These are phyloP conservation scores for Ailuropoda melanoleuca DNA, from an alignment of 2,113 vertebrate genomes.

Conservation along the genomic window DNA sequence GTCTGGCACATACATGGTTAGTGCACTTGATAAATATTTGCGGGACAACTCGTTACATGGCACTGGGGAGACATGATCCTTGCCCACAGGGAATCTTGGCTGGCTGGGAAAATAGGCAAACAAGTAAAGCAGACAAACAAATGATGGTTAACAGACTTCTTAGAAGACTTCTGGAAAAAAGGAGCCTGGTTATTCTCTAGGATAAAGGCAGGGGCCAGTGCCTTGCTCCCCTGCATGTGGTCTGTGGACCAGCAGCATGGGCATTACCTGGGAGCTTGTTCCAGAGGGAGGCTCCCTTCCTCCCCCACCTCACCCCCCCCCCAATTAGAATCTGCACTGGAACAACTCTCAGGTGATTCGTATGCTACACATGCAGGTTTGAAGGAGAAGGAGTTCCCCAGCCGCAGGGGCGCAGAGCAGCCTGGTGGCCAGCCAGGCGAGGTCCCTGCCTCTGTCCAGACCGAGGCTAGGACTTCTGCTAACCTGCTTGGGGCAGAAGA, in stretches of 20 bases:
- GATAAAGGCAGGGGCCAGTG: background rate
- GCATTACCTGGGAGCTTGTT: background rate
- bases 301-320: background rate
- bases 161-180: background rate
- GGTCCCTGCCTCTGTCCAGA: background rate
- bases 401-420: fast-evolving
- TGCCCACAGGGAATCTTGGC: background rate
- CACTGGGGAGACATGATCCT: background rate
- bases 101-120: background rate
- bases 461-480: background rate
- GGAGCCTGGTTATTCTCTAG: background rate
- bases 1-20: background rate
- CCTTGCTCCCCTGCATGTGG: background rate
- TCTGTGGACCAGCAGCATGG: background rate
- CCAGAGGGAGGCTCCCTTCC: background rate
- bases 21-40: background rate
- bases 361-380: fast-evolving
- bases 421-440: background rate
- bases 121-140: background rate
- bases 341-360: background rate
- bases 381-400: background rate
- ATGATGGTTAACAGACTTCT: background rate
- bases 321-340: background rate
- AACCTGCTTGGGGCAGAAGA: constrained; percentile 83
- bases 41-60: background rate